Evolutionary conservation across 2,888 invertebrate genomes (phyloP).

Genomic region (Pristionchus arcanus): DNA sequence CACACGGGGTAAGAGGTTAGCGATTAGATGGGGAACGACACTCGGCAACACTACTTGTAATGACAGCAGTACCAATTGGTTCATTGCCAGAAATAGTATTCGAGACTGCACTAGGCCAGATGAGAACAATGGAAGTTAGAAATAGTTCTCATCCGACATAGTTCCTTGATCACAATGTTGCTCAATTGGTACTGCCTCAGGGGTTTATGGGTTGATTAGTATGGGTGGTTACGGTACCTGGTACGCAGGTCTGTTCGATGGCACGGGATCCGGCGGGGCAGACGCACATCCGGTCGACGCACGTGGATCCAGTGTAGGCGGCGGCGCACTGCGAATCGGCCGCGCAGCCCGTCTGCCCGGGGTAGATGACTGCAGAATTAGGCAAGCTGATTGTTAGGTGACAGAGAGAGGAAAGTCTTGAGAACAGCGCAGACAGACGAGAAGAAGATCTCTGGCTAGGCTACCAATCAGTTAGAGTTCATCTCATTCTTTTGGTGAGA

Average conservation of each 20-base stretch:
- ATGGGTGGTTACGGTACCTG: constrained; percentile 67
- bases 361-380: constrained; percentile 76
- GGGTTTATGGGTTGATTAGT: constrained; percentile 37
- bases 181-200: not conserved
- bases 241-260: constrained; percentile 78
- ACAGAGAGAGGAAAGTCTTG: constrained; percentile 42
- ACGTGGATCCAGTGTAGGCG: constrained; percentile 74
- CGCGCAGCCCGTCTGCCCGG: constrained; percentile 78
- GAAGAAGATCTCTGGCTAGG: not conserved
- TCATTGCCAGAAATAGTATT: not conserved
- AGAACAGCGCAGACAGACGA: constrained; percentile 22
- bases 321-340: constrained; percentile 77
- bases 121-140: too few relatives aligned
- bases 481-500: too few relatives aligned
- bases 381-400: constrained; percentile 57
- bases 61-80: not conserved
- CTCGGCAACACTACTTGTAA: not conserved
- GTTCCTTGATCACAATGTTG: not conserved
- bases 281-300: constrained; percentile 75
- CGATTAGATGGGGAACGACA: not conserved
- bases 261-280: constrained; percentile 78
- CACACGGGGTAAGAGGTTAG: constrained; percentile 42
- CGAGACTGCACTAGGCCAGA: not conserved
- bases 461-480: too few relatives aligned
- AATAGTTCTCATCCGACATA: too few relatives aligned